These are phyloP conservation scores for Tyto alba DNA, from an alignment of 2,113 vertebrate genomes.

Conservation along the genomic window DNA sequence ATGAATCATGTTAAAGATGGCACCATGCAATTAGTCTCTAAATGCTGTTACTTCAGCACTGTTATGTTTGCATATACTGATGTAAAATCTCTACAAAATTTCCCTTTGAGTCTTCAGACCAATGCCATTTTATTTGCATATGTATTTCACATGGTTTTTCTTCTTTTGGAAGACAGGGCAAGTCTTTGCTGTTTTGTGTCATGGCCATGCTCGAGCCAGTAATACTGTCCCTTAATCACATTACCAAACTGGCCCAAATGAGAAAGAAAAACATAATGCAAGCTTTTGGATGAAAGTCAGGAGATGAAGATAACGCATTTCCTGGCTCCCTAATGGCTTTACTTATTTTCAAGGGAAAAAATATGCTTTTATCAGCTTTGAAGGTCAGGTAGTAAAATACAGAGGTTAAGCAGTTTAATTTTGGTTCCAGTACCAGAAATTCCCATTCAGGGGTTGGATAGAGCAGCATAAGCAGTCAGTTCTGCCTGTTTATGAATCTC, in stretches of 20 bases:
- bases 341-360: slow-evolving; percentile 16
- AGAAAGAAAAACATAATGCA: not conserved
- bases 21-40: not conserved
- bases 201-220: not conserved
- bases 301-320: slow-evolving; percentile 37
- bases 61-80: not conserved
- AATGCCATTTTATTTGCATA: not conserved
- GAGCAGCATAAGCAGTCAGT: not conserved
- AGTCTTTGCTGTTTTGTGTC: not conserved
- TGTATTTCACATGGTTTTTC: not conserved
- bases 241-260: not conserved
- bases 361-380: slow-evolving; percentile 33
- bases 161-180: not conserved
- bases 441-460: not conserved
- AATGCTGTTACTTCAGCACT: not conserved
- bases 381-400: slow-evolving; percentile 6
- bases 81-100: not conserved
- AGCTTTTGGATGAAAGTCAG: not conserved
- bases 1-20: not conserved
- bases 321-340: slow-evolving; percentile 2
- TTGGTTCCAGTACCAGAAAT: not conserved
- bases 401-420: slow-evolving; percentile 40
- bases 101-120: not conserved
- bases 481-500: not conserved
- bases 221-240: not conserved